Conservation (phyloP, 2,113 vertebrate genomes). For the Urocitellus parryii region DNA sequence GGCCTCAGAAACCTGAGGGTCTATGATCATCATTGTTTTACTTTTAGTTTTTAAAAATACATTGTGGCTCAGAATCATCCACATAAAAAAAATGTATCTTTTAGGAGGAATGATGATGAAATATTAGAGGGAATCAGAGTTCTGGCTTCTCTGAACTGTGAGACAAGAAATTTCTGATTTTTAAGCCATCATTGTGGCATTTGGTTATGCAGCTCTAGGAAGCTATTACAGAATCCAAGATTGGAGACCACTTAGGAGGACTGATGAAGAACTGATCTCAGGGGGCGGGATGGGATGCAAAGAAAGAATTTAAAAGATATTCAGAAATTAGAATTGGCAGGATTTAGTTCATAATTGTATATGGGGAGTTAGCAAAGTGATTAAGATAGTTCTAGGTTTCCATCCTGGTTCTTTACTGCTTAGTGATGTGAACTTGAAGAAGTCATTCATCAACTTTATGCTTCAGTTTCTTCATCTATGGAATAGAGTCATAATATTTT, state of each 20-base stretch:
- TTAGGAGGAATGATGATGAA: background rate
- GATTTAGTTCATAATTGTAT: background rate
- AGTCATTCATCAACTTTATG: background rate
- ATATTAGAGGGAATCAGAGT: background rate
- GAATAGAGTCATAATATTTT: background rate
- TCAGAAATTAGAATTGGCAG: background rate
- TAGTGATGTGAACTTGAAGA: background rate
- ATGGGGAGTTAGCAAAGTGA: background rate
- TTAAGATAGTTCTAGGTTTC: background rate
- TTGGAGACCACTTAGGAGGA: background rate
- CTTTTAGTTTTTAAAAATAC: background rate
- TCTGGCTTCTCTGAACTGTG: background rate
- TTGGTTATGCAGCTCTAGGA: background rate
- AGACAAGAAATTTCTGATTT: background rate
- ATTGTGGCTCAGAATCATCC: background rate
- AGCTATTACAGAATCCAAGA: background rate
- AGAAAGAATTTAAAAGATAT: constrained; percentile 9
- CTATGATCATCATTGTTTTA: background rate
- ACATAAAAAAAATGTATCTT: background rate
- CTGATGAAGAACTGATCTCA: background rate
- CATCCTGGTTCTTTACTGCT: background rate
- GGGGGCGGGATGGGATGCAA: background rate
- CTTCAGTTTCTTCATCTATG: constrained; percentile 31
- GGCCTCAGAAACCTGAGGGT: background rate
- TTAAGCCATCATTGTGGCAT: background rate